Evolutionary conservation across 2,797 vertebrate genomes (phyloP), one percentile per base, ranked within the genome.

Genomic region (Heterohyrax brucei): DNA sequence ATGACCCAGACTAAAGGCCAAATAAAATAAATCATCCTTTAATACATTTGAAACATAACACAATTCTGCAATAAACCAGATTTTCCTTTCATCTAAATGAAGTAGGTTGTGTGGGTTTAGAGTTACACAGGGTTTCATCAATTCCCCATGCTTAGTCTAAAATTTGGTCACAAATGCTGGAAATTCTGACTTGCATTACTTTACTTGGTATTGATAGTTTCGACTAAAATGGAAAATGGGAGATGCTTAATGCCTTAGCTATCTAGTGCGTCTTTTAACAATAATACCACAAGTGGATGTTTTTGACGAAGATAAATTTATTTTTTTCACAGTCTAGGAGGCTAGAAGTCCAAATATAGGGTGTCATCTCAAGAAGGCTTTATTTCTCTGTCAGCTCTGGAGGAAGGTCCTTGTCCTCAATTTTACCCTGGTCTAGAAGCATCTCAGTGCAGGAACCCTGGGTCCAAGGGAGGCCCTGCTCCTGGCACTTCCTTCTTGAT

Each of bases 131-230:
- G 39, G 94, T 95, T 85, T 89, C 66, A 84, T 70, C 28, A 22
- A 1, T 88, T 92, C 48, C 24, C 21, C 66, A 73, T 56, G 90
- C 33, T 94, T 84, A 33, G 70, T 73, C 73, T 86, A 68, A 86
- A 83, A 91, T 89, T 87, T 95, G 78, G 89, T 84, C 73, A 93
- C 16, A 82, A 85, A 33, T 95, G 91, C 82, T 95, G 88, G 87
- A 96, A 94, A 93, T 44, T 44, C 62, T 89, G 66, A 88, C 75
- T 89, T 87, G 79, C 39, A 89, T 85, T 48, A 78, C 85, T 81
- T 87, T 81, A 28, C 62, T 88, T 93, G 96, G 24, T 82, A 46
- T 75, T 87, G 53, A 10, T 79, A 48, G 68, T 66, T 83, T 70
- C 88, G 77, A 87, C 39, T 93, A 84, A 86, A 86, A 30, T 78